Evolutionary conservation across 2,888 invertebrate species (phyloP).

Genomic region (Ypsolopha scabrella): DNA sequence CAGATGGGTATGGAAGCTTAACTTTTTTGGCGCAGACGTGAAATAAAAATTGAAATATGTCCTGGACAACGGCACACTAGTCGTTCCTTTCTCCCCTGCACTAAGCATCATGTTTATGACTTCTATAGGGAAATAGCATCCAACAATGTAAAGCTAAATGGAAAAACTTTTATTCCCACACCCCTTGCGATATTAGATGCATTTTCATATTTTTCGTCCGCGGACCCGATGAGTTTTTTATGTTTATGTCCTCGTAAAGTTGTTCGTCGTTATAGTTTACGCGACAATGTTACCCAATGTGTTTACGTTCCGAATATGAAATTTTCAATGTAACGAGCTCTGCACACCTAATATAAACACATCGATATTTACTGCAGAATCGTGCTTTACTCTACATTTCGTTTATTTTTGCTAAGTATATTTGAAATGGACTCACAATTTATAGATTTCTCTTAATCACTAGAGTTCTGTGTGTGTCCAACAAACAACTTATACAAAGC

Average conservation of each 20-base stretch:
- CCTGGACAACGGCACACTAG: conserved; percentile 16
- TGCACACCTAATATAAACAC: conserved; percentile 9
- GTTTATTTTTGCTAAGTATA: background rate
- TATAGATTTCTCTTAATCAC: conserved; percentile 1
- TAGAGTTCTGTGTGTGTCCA: background rate
- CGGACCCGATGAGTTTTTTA: conserved; percentile 59
- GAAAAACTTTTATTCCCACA: conserved; percentile 61
- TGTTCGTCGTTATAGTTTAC: conserved; percentile 44
- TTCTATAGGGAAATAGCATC: conserved; percentile 65
- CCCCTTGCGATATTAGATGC: conserved; percentile 43
- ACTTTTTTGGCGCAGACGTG: conserved; percentile 29
- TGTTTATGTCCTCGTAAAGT: conserved; percentile 61
- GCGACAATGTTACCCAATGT: conserved; percentile 52
- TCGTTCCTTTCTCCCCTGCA: conserved; percentile 14
- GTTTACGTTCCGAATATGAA: conserved; percentile 48
- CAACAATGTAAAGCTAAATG: conserved; percentile 49
- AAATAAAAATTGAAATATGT: conserved; percentile 50
- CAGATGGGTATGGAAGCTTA: conserved; percentile 38
- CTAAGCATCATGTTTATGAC: conserved; percentile 58
- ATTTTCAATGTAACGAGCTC: conserved; percentile 43
- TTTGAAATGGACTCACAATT: background rate
- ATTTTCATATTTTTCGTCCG: conserved; percentile 56
- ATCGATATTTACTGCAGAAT: conserved; percentile 25
- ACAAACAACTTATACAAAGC: conserved; percentile 1
- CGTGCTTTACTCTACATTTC: conserved; percentile 19